phyloP scores from a whole-genome alignment of 2,113 vertebrate genomes.

The Podilymbus podiceps region DNA sequence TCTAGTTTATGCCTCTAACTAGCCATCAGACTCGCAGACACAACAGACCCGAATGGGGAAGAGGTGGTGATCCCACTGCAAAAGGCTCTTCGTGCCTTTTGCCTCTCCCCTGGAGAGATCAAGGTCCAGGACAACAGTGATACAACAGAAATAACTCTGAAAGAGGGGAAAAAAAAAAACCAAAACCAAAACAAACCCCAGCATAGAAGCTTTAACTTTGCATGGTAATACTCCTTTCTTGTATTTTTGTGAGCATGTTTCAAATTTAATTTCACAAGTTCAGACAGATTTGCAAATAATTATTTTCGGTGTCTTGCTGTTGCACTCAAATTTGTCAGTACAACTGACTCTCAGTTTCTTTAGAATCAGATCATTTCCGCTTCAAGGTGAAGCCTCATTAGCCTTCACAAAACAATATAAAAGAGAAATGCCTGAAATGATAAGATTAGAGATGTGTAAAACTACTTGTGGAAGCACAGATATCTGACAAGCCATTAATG shows the following conservation, averaged over 20 bases:
- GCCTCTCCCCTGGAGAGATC: not conserved
- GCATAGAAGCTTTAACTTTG: not conserved
- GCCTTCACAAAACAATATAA: not conserved
- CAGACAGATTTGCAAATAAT: not conserved
- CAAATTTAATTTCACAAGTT: not conserved
- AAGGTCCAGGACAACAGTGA: not conserved
- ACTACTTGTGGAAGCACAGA: not conserved
- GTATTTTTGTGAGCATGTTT: not conserved
- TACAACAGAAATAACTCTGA: not conserved
- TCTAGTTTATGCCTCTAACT: not conserved
- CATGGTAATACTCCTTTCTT: not conserved
- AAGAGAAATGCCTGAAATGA: not conserved
- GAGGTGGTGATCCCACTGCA: not conserved
- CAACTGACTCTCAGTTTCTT: not conserved
- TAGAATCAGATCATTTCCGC: not conserved
- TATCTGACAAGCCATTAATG: constrained; percentile 1
- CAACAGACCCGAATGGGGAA: not conserved
- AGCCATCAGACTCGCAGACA: not conserved
- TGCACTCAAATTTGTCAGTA: not conserved
- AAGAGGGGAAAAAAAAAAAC: not conserved
- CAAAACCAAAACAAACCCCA: not conserved
- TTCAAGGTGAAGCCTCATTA: constrained; percentile 11
- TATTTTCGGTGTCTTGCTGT: not conserved
- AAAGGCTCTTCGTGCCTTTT: not conserved
- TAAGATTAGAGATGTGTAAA: not conserved